Evolutionary conservation across 2,888 invertebrate genomes (phyloP).

Genomic region (Perizoma affinitatum): DNA sequence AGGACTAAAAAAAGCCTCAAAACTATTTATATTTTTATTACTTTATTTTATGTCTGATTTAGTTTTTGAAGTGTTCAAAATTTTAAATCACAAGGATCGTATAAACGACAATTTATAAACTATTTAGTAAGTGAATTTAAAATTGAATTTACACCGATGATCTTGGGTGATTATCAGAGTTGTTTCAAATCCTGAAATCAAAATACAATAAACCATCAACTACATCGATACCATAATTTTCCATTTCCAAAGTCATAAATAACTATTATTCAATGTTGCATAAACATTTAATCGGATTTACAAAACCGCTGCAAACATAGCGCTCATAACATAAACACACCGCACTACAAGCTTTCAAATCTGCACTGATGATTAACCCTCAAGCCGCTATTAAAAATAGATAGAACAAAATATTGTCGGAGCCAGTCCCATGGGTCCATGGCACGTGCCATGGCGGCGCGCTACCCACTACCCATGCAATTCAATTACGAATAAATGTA

Average conservation of each 20-base stretch:
- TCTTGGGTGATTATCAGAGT: background rate
- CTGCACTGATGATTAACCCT: slow-evolving; percentile 70
- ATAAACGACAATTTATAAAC: too few relatives aligned
- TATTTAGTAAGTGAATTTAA: too few relatives aligned
- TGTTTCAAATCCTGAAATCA: slow-evolving; percentile 3
- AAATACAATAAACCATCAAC: slow-evolving; percentile 3
- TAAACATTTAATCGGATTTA: slow-evolving; percentile 41
- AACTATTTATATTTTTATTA: too few relatives aligned
- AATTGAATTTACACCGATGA: too few relatives aligned
- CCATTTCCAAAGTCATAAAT: slow-evolving; percentile 17
- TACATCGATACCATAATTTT: background rate
- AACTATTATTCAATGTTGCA: slow-evolving; percentile 30
- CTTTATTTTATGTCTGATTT: too few relatives aligned
- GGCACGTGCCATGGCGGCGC: slow-evolving; percentile 55
- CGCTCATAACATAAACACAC: slow-evolving; percentile 47
- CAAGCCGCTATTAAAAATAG: slow-evolving; percentile 76
- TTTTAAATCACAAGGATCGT: too few relatives aligned
- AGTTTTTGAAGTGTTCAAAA: too few relatives aligned
- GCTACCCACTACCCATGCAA: slow-evolving; percentile 55
- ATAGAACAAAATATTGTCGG: slow-evolving; percentile 75
- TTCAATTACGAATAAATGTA: slow-evolving; percentile 70
- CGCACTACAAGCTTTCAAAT: slow-evolving; percentile 60
- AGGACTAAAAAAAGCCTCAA: too few relatives aligned
- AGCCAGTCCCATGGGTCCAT: slow-evolving; percentile 56
- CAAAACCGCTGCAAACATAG: slow-evolving; percentile 31